Evolutionary conservation across 1,140 invertebrate genomes (phyloP).

Genomic region (Geopemphigus sp.): DNA sequence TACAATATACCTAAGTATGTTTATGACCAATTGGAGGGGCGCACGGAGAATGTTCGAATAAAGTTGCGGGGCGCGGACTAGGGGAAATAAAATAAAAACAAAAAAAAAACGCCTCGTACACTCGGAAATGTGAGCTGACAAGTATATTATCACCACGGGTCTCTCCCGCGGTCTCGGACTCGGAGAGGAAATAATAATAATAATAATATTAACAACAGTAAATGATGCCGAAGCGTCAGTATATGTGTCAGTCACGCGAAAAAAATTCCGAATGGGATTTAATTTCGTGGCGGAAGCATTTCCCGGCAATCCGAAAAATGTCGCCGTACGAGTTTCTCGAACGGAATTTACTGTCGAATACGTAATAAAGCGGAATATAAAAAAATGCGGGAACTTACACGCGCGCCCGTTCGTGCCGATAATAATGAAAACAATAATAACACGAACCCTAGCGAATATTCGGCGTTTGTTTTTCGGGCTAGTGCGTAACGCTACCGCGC

Average conservation of each 20-base stretch:
- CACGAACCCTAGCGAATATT: no score
- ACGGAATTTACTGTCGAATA: neutral
- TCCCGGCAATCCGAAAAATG: neutral
- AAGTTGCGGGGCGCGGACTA: neutral
- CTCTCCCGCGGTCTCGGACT: neutral
- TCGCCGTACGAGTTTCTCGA: neutral
- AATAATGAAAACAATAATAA: no score
- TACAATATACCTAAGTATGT: no score
- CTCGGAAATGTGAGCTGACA: neutral
- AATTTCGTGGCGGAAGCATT: slow-evolving; percentile 9
- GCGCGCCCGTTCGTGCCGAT: no score
- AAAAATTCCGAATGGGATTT: neutral
- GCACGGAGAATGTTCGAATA: neutral
- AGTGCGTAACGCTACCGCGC: no score
- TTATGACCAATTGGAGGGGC: no score
- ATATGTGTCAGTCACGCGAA: no score
- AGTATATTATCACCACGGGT: slow-evolving; percentile 2
- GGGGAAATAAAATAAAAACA: no score
- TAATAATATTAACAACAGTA: no score
- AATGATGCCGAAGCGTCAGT: no score
- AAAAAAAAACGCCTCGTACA: neutral
- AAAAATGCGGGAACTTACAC: neutral
- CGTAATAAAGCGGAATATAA: neutral
- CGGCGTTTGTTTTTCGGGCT: no score
- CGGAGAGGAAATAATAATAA: neutral